Base-by-base conservation (phyloP, 1,140 invertebrate species). In the Pseudomyrmex gracilis region DNA sequence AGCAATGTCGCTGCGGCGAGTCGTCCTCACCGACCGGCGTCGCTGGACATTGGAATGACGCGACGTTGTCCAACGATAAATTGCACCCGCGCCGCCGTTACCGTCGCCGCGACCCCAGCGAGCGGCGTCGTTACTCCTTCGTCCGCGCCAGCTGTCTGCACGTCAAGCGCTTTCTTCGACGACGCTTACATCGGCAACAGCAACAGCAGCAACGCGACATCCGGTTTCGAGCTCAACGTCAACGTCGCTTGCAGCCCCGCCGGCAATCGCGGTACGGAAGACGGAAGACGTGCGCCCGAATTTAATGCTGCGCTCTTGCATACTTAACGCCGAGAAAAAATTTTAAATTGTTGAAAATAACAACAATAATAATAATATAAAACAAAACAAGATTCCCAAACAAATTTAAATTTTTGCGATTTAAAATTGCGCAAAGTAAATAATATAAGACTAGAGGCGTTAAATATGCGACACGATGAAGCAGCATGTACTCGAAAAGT, bases 151-250 rank as follows among this genome's bases (percentile, higher is more conserved):
- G 83, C 90, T 15, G 73, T 49, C 0, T 90, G 82, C 67, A 73
- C 86, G 63, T 76, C 82, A 5, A 87, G 85, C 43, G 82, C 80
- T 5, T 92, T 93, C 78, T 92, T 92, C 83, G 88, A 93, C 51
- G 91, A 93, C 34, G 86, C 76, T 24, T 73, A 58, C 74, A 61
- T 80, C 13, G 80, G 66, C 53, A 82, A 66, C 53, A 73, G 43
- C 58, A 88, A 64, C 80, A 73, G 84, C 17, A 70, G 73, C 55
- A 87, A 85, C 58, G 86, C 63, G 57, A 58, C 89, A 22, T 45
- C 91, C 20, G 92, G 90, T n/a, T 93, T 93, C 85, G 90, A 93
- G 87, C 85, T 93, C 43, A 93, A 93, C 78, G 91, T 93, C 61
- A 93, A 93, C 76, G 91, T 93, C 66, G 92, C 90, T 47, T 92